Evolutionary conservation across 2,797 vertebrate genomes (phyloP).

Genomic region (Melanotaenia boesemani): DNA sequence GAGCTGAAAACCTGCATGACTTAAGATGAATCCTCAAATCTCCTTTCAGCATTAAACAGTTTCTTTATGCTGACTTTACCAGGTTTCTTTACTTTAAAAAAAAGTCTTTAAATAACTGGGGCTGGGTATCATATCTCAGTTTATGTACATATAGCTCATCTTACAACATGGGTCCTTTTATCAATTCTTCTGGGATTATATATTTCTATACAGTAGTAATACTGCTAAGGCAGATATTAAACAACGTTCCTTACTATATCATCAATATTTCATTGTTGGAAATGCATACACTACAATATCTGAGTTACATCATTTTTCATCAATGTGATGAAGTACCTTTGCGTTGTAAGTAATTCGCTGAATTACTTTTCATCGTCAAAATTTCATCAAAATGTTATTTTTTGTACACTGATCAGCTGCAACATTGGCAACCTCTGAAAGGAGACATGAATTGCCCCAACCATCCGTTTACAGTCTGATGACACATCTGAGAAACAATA

Average conservation of each 20-base stretch:
- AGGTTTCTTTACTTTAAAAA: not conserved
- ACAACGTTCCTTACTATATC: not conserved
- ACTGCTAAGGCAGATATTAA: not conserved
- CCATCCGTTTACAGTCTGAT: not conserved
- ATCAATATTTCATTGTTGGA: not conserved
- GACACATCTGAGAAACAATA: too few relatives aligned
- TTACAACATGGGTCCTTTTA: not conserved
- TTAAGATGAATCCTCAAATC: conserved; percentile 28
- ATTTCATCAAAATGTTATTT: conserved; percentile 3
- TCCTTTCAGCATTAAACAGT: conserved; percentile 18
- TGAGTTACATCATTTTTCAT: conserved; percentile 50
- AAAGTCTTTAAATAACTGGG: conserved; percentile 20
- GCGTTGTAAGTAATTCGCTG: conserved; percentile 51
- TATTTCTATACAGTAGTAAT: conserved; percentile 1
- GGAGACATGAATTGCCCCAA: not conserved
- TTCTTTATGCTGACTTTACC: not conserved
- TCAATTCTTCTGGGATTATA: not conserved
- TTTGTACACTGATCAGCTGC: not conserved
- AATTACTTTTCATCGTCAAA: conserved; percentile 36
- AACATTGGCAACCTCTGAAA: not conserved
- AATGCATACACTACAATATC: conserved; percentile 20
- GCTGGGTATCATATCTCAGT: conserved; percentile 43
- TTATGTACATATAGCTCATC: not conserved
- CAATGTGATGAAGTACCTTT: conserved; percentile 65
- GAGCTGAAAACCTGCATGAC: conserved; percentile 37